Evolutionary conservation across 2,888 invertebrate species (phyloP).

Genomic region (Ennomos fuscantarius): DNA sequence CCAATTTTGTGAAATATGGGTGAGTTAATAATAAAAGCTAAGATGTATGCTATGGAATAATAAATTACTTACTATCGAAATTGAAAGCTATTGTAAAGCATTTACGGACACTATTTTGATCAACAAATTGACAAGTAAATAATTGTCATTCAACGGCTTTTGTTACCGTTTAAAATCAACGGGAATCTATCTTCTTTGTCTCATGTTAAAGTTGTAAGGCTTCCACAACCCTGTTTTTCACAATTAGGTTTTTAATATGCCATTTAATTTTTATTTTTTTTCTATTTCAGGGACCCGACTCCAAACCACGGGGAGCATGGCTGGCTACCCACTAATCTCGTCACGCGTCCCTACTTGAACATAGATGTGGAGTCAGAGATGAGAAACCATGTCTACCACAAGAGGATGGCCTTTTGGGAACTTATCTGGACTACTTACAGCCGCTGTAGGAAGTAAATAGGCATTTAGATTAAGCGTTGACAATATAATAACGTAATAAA

Average conservation of each 20-base stretch:
- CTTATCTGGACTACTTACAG: conserved; percentile 46
- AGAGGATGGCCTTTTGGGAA: conserved; percentile 62
- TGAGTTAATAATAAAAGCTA: conserved; percentile 37
- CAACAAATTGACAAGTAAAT: no score
- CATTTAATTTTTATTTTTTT: no score
- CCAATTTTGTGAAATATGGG: conserved; percentile 64
- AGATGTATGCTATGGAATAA: background rate
- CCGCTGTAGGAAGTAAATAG: conserved; percentile 10
- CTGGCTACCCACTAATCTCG: conserved; percentile 52
- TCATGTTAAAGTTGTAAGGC: no score
- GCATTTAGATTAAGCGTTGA: background rate
- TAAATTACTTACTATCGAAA: no score
- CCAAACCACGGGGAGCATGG: conserved; percentile 38
- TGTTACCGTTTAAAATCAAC: no score
- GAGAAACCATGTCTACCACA: conserved; percentile 46
- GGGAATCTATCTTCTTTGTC: no score
- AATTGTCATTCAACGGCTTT: no score
- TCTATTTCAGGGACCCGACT: conserved; percentile 60
- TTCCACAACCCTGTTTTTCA: no score
- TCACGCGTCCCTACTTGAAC: conserved; percentile 49
- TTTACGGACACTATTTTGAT: no score
- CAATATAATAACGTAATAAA: background rate
- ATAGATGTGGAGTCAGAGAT: conserved; percentile 50
- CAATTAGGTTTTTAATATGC: no score
- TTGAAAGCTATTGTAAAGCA: no score